These are phyloP conservation scores for Lutraria lutraria DNA, from an alignment of 2,888 invertebrate species.

Conservation along the genomic window DNA sequence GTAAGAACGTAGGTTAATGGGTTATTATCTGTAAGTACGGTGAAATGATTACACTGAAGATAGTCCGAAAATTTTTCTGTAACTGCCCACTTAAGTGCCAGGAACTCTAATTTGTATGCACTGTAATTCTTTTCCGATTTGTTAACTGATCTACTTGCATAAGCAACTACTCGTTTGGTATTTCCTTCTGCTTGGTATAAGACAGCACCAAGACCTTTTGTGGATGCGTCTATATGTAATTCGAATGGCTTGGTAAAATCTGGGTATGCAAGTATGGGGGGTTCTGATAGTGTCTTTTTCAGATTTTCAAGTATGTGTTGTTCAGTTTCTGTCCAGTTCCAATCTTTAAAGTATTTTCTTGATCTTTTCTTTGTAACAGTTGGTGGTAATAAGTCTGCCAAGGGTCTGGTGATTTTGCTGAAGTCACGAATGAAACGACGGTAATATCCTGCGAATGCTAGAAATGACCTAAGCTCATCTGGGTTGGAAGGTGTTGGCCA, in stretches of 20 bases:
- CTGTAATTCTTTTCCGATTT: constrained; percentile 18
- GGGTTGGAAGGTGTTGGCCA: constrained; percentile 14
- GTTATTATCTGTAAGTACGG: too few species aligned
- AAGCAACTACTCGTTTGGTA: constrained; percentile 12
- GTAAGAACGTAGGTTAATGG: too few species aligned
- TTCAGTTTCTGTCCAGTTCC: constrained; percentile 5
- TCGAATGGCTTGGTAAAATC: constrained; percentile 10
- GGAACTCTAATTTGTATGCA: constrained; percentile 23
- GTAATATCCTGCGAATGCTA: constrained; percentile 6
- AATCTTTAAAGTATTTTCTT: background rate
- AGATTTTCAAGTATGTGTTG: background rate
- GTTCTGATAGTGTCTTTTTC: background rate
- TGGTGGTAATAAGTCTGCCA: background rate
- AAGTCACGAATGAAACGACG: background rate
- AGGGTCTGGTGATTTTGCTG: background rate
- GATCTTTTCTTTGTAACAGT: background rate
- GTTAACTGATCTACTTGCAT: constrained; percentile 28
- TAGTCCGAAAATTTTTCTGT: too few species aligned
- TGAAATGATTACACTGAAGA: too few species aligned
- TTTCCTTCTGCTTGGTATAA: constrained; percentile 13
- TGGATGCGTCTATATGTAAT: background rate
- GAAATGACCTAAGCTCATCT: background rate
- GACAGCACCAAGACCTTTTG: constrained; percentile 11
- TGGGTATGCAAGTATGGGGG: constrained; percentile 19
- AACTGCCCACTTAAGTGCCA: constrained; percentile 16